These are phyloP conservation scores for Drosophila borborema DNA, from an alignment of 2,888 invertebrate species.

Conservation along the genomic window DNA sequence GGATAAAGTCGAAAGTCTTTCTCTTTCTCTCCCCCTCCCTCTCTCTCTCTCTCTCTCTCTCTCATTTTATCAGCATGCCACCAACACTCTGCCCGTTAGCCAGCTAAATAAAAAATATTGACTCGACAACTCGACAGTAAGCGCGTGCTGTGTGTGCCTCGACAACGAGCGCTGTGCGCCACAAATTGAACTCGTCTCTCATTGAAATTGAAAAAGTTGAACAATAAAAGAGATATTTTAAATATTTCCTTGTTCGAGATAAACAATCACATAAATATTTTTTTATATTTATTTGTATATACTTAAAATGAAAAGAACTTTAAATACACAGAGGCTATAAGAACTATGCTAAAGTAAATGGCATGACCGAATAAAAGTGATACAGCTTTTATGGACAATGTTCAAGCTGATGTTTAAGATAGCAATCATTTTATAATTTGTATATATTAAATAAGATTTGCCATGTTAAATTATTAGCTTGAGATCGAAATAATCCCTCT, in stretches of 20 bases:
- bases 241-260: neutral
- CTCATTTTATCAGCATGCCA: conserved; percentile 43
- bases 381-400: too few relatives aligned
- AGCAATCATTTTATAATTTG: too few relatives aligned
- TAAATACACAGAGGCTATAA: too few relatives aligned
- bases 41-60: neutral
- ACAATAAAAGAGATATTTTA: conserved; percentile 10
- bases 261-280: neutral
- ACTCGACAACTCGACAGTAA: conserved; percentile 10
- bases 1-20: conserved; percentile 39
- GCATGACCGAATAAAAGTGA: too few relatives aligned
- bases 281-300: neutral
- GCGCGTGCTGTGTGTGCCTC: neutral
- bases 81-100: conserved; percentile 11
- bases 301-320: too few relatives aligned
- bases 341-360: too few relatives aligned
- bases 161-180: conserved; percentile 5
- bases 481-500: too few relatives aligned
- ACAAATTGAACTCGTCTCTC: conserved; percentile 48
- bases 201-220: conserved; percentile 31
- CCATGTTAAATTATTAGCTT: too few relatives aligned
- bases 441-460: too few relatives aligned
- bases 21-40: too few relatives aligned
- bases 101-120: conserved; percentile 53
- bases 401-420: too few relatives aligned